These are phyloP conservation scores for Haplotaxodon microlepis DNA, from an alignment of 2,113 vertebrate species.

Conservation along the genomic window DNA sequence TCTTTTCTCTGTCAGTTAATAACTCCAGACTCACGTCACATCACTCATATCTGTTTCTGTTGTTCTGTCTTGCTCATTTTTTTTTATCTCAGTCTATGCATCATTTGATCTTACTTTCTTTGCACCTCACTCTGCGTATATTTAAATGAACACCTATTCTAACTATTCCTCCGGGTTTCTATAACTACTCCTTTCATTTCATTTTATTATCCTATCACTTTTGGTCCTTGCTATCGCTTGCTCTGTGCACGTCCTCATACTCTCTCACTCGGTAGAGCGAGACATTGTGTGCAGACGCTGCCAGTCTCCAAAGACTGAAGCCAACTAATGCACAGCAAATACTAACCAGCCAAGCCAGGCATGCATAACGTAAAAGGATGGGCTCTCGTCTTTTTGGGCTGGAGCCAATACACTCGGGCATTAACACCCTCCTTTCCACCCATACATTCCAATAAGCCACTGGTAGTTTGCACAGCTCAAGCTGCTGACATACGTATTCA, in stretches of 20 bases:
- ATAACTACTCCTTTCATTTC: not conserved
- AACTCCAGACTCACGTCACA: not conserved
- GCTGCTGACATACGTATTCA: slow-evolving; percentile 49
- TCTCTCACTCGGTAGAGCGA: slow-evolving; percentile 48
- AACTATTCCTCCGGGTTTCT: not conserved
- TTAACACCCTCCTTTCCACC: slow-evolving; percentile 11
- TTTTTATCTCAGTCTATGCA: not conserved
- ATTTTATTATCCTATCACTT: not conserved
- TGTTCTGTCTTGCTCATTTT: not conserved
- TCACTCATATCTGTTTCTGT: not conserved
- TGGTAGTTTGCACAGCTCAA: slow-evolving; percentile 44
- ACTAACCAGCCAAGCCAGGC: slow-evolving; percentile 40
- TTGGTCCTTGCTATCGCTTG: not conserved
- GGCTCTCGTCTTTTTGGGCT: not conserved
- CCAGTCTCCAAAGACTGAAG: slow-evolving; percentile 49
- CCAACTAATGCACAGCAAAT: slow-evolving; percentile 56
- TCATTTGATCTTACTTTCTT: not conserved
- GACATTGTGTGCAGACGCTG: slow-evolving; percentile 54
- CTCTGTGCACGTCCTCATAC: slow-evolving; percentile 14
- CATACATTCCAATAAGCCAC: slow-evolving; percentile 49
- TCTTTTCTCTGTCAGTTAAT: slow-evolving; percentile 22
- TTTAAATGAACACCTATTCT: slow-evolving; percentile 1
- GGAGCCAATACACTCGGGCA: slow-evolving; percentile 9
- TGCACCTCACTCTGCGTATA: not conserved
- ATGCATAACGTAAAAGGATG: slow-evolving; percentile 48